Percentiles rank a stretch among this genome's conserved stretches.
Evolutionary conservation across 2,888 invertebrate species (phyloP).

Genomic region (Zhuqinia jingwanae): DNA sequence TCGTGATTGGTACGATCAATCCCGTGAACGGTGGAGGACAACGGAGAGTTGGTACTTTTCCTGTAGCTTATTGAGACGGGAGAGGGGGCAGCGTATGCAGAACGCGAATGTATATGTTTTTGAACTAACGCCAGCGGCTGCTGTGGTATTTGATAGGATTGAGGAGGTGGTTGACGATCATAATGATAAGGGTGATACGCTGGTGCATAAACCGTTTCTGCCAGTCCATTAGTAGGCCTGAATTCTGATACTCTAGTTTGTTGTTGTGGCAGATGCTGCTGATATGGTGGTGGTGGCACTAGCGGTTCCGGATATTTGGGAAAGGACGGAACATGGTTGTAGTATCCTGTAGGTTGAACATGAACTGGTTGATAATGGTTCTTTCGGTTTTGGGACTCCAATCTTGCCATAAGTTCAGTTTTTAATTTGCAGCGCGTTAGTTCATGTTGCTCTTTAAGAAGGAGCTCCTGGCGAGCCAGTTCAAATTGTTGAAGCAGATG

Average conservation of each 20-base stretch:
- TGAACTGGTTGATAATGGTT: background rate
- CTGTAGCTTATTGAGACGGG: background rate
- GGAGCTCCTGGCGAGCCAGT: background rate
- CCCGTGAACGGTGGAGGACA: background rate
- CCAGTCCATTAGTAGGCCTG: too few species aligned
- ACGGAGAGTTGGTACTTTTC: background rate
- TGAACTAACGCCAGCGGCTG: background rate
- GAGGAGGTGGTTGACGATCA: background rate
- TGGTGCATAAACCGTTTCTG: background rate
- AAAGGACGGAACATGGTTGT: too few species aligned
- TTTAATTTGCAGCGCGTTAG: background rate
- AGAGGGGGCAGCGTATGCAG: background rate
- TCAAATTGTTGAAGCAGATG: background rate
- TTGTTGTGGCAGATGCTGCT: background rate
- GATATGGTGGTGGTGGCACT: background rate
- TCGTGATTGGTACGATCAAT: conserved; percentile 7
- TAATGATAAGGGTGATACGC: background rate
- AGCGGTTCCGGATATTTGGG: background rate
- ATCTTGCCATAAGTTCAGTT: background rate
- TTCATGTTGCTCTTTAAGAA: background rate
- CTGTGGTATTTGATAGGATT: background rate
- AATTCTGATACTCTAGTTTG: background rate
- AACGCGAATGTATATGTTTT: background rate
- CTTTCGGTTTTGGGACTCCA: background rate
- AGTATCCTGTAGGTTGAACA: too few species aligned